Conservation (phyloP, 2,113 vertebrate species). For the Ammodytes marinus region DNA sequence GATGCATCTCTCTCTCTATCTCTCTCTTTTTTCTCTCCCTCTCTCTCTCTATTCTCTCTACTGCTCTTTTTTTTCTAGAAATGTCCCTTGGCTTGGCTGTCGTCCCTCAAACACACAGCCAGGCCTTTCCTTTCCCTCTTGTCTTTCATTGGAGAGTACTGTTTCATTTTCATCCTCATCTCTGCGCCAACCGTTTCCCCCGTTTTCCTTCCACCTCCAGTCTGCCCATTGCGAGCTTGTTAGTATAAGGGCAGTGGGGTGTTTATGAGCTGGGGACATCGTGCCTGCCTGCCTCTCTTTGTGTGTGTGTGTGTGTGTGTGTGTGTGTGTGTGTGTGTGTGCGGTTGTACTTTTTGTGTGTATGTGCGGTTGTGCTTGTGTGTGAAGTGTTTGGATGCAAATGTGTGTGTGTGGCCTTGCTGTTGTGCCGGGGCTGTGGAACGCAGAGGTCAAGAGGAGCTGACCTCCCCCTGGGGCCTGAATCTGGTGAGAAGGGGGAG, state of each 20-base stretch:
- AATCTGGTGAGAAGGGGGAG: conserved; percentile 62
- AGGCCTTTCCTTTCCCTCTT: conserved; percentile 4
- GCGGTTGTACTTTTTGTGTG: background rate
- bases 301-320: conserved; percentile 30
- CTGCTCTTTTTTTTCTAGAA: conserved; percentile 15
- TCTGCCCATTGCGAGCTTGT: background rate
- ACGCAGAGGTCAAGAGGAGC: conserved; percentile 82
- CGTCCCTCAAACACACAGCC: conserved; percentile 33
- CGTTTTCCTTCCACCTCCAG: background rate
- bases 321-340: conserved; percentile 1
- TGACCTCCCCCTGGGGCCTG: conserved; percentile 77
- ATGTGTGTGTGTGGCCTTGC: conserved; percentile 61
- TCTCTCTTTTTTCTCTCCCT: background rate
- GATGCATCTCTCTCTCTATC: conserved; percentile 9
- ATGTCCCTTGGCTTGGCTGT: background rate
- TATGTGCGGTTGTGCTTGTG: background rate
- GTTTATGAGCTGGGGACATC: conserved; percentile 48
- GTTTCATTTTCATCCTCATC: background rate
- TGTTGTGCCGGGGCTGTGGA: conserved; percentile 72
- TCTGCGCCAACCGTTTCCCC: background rate
- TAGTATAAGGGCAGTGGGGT: conserved; percentile 18
- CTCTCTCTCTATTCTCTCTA: background rate
- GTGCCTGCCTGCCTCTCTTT: conserved; percentile 17
- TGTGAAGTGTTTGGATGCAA: no score
- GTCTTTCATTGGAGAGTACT: background rate